Conservation (phyloP, 2,888 invertebrate species). For the Phragmatobia fuliginosa region DNA sequence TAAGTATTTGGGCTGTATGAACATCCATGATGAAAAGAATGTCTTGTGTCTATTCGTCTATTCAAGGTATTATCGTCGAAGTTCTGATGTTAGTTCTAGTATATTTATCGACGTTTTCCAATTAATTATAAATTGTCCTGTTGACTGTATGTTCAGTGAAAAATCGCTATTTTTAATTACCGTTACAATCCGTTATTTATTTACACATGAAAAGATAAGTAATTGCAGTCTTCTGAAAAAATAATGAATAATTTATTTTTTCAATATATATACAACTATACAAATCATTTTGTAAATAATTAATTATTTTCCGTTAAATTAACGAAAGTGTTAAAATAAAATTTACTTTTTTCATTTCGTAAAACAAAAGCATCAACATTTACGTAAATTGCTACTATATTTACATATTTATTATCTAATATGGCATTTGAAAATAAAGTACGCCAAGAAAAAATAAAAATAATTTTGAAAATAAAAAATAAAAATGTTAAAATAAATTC, state of each 20-base stretch:
- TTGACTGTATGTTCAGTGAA: conserved; percentile 69
- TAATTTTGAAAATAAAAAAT: conserved; percentile 54
- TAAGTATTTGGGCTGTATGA: conserved; percentile 76
- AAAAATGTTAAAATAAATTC: conserved; percentile 52
- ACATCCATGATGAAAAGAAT: conserved; percentile 78
- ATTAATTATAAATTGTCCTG: conserved; percentile 58
- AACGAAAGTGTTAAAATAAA: conserved; percentile 64
- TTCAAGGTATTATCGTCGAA: conserved; percentile 65
- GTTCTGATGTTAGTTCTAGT: conserved; percentile 38
- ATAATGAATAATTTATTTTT: conserved; percentile 68
- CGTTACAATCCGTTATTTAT: conserved; percentile 65
- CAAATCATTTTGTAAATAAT: conserved; percentile 79
- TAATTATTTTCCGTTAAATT: conserved; percentile 66
- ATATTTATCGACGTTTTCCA: conserved; percentile 49
- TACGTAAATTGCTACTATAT: conserved; percentile 75
- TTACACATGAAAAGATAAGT: conserved; percentile 72
- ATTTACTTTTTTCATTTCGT: conserved; percentile 47
- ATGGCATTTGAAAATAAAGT: conserved; percentile 81
- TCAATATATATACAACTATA: conserved; percentile 62
- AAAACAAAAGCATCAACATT: conserved; percentile 76
- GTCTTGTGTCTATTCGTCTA: conserved; percentile 73
- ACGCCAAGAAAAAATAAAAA: conserved; percentile 60
- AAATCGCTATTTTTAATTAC: conserved; percentile 81
- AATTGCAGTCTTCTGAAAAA: conserved; percentile 84
- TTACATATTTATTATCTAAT: conserved; percentile 81